Evolutionary conservation across 2,113 vertebrate species (phyloP).

Genomic region (Centropus bengalensis): DNA sequence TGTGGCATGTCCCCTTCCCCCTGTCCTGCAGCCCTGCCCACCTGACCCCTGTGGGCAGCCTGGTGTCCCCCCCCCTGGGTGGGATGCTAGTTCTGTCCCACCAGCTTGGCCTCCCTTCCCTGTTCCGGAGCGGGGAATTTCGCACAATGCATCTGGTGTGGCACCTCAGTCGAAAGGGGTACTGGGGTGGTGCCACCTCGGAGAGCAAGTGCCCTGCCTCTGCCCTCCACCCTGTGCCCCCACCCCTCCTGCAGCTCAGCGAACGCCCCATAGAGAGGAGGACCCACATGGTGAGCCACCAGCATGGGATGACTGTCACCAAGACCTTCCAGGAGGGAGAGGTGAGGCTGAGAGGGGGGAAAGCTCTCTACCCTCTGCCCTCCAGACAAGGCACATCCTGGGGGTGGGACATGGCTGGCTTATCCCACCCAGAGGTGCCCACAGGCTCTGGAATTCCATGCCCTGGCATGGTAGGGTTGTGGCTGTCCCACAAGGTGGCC

Average conservation of each 20-base stretch:
- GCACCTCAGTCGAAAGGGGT: neutral
- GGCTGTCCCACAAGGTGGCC: neutral
- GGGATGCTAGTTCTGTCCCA: neutral
- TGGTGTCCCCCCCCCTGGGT: neutral
- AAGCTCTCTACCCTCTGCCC: neutral
- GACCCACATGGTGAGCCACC: constrained; percentile 74
- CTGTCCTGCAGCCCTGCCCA: neutral
- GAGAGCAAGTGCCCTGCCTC: neutral
- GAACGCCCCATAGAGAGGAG: constrained; percentile 77
- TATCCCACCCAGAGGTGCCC: neutral
- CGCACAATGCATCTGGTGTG: neutral
- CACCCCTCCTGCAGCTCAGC: constrained; percentile 69
- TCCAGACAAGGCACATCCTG: neutral
- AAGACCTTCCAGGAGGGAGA: constrained; percentile 79
- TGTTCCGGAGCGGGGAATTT: neutral
- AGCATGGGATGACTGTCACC: constrained; percentile 74
- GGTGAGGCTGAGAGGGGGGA: constrained; percentile 69
- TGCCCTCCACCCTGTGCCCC: neutral
- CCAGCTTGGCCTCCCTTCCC: neutral
- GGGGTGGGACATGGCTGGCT: neutral
- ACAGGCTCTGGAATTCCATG: neutral
- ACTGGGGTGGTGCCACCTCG: neutral
- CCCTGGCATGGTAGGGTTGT: too few relatives aligned
- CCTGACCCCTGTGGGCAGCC: neutral
- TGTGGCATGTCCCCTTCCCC: neutral